Conservation (phyloP, 2,888 invertebrate genomes). For the Zeuzera pyrina region DNA sequence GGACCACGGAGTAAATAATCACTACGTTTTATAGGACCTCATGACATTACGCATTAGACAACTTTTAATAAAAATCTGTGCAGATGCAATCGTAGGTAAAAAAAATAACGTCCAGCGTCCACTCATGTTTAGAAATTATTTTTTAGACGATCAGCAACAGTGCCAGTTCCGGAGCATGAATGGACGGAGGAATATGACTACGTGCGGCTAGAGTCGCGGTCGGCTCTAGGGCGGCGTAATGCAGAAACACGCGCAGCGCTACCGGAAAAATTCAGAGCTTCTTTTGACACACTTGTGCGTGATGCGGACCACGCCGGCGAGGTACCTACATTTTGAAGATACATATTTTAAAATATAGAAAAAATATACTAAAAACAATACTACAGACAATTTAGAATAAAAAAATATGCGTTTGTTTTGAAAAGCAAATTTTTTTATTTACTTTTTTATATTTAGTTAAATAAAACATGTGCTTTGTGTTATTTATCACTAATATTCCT, state of each 20-base stretch:
- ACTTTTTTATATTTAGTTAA: conserved; percentile 1
- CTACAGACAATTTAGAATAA: too few species aligned
- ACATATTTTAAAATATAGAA: too few species aligned
- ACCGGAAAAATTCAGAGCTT: conserved; percentile 81
- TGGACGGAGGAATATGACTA: conserved; percentile 93
- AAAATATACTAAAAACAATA: too few species aligned
- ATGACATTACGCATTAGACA: too few species aligned
- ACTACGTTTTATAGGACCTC: too few species aligned
- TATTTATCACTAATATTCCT: background rate
- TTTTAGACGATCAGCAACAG: conserved; percentile 47
- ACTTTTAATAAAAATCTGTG: too few species aligned
- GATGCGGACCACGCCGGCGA: conserved; percentile 78
- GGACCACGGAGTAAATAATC: too few species aligned
- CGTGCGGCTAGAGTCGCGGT: conserved; percentile 86
- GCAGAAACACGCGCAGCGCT: conserved; percentile 82
- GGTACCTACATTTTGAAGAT: too few species aligned
- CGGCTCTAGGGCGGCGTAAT: conserved; percentile 79
- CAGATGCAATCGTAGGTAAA: too few species aligned
- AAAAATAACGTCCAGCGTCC: too few species aligned
- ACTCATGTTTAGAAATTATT: background rate
- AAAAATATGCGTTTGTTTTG: too few species aligned
- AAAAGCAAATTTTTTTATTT: conserved; percentile 1
- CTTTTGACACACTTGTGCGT: conserved; percentile 82
- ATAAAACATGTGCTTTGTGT: background rate
- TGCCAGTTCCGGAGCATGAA: conserved; percentile 61